A percentile compares a stretch with the other conserved stretches of the same genome.
Evolutionary conservation across 2,888 invertebrate species (phyloP).

Genomic region (Hemistola chrysoprasaria): DNA sequence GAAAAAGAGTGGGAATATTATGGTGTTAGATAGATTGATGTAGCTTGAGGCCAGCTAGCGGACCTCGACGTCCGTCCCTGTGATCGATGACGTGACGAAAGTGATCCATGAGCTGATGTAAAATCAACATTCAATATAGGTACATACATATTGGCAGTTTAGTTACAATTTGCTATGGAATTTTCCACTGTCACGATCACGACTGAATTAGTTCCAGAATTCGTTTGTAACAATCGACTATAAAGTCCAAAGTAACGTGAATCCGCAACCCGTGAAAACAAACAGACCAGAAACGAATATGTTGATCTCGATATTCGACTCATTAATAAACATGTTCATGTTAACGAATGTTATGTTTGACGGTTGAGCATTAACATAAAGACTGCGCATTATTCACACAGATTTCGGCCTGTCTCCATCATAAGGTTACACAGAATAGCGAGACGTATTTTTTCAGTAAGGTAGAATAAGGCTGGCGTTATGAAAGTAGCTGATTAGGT

Average conservation of each 20-base stretch:
- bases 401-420: constrained; percentile 1
- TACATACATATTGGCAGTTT: constrained; percentile 5
- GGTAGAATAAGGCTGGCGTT: constrained; percentile 2
- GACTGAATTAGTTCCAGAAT: constrained; percentile 15
- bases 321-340: constrained; percentile 24
- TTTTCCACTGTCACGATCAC: constrained; percentile 13
- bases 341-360: constrained; percentile 12
- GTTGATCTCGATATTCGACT: constrained; percentile 23
- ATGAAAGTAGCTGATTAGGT: constrained; percentile 11
- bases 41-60: constrained; percentile 14
- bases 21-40: constrained; percentile 12
- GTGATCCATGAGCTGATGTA: constrained; percentile 40
- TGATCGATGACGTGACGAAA: constrained; percentile 46
- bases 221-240: constrained; percentile 23
- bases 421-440: neutral
- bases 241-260: constrained; percentile 18
- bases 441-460: constrained; percentile 1
- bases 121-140: constrained; percentile 19
- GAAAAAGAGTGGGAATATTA: constrained; percentile 2
- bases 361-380: constrained; percentile 15
- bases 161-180: constrained; percentile 14
- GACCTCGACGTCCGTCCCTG: constrained; percentile 20
- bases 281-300: constrained; percentile 28
- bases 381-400: constrained; percentile 7
- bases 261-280: constrained; percentile 28